Evolutionary conservation across 2,113 vertebrate genomes (phyloP).

Genomic region (Zosterops borbonicus): DNA sequence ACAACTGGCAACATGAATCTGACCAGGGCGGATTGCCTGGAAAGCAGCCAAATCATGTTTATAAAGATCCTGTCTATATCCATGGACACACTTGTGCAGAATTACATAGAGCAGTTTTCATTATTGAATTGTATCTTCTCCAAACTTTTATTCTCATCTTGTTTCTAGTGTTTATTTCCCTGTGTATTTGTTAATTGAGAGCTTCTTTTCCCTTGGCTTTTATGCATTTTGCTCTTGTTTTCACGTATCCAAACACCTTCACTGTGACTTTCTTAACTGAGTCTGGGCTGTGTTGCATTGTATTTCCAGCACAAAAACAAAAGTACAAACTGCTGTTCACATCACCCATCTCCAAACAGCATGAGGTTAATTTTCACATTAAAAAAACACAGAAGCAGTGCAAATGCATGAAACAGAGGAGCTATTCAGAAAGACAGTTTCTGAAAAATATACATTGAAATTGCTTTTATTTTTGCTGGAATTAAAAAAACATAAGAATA

Average conservation of each 20-base stretch:
- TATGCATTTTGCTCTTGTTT: not conserved
- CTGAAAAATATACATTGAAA: conserved; percentile 66
- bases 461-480: conserved; percentile 74
- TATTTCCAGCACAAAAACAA: not conserved
- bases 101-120: not conserved
- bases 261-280: not conserved
- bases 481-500: conserved; percentile 73
- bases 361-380: not conserved
- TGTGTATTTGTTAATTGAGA: not conserved
- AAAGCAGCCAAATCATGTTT: not conserved
- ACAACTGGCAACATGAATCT: not conserved
- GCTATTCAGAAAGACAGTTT: conserved; percentile 58
- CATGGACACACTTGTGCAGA: not conserved
- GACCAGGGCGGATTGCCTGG: not conserved
- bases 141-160: not conserved
- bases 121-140: not conserved
- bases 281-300: not conserved
- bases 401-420: conserved; percentile 32
- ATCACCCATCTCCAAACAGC: not conserved
- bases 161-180: not conserved
- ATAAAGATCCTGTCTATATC: not conserved
- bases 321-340: not conserved
- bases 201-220: not conserved
- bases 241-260: not conserved
- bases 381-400: not conserved